Evolutionary conservation across 2,888 invertebrate species (phyloP).

Genomic region (Dorcus parallelipipedus): DNA sequence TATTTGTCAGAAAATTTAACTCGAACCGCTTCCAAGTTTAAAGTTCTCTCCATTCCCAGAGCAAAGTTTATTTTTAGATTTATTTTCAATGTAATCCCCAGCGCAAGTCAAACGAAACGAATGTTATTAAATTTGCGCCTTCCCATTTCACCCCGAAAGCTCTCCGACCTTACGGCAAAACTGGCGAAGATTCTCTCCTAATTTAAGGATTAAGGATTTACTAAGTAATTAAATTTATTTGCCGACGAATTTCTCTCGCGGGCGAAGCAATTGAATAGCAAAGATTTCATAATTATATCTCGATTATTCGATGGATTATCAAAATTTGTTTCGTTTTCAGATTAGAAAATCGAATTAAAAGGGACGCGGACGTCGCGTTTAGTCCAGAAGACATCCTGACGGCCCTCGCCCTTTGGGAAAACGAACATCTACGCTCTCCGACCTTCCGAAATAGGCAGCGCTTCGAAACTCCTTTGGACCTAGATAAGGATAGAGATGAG

Average conservation of each 20-base stretch:
- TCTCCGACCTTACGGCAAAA: too few relatives aligned
- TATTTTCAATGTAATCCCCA: too few relatives aligned
- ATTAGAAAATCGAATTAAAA: constrained; percentile 52
- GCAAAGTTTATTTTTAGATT: too few relatives aligned
- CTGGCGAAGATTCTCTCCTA: neutral
- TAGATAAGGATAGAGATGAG: constrained; percentile 48
- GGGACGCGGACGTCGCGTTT: constrained; percentile 53
- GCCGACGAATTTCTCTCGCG: neutral
- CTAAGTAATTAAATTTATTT: neutral
- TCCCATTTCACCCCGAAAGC: too few relatives aligned
- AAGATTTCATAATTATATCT: neutral
- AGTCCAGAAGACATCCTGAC: constrained; percentile 61
- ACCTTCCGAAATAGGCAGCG: constrained; percentile 48
- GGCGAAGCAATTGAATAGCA: neutral
- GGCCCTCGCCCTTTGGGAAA: constrained; percentile 59
- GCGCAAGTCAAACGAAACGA: too few relatives aligned
- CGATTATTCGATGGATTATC: neutral
- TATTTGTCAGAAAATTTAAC: too few relatives aligned
- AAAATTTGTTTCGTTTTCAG: constrained; percentile 27
- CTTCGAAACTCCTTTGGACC: constrained; percentile 52
- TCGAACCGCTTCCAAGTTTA: too few relatives aligned
- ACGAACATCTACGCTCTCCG: constrained; percentile 50
- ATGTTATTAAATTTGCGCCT: too few relatives aligned
- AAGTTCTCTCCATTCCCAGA: too few relatives aligned
- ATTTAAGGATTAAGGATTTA: neutral